phyloP scores from a whole-genome alignment of 1,140 invertebrate genomes.

The Hypothenemus hampei region DNA sequence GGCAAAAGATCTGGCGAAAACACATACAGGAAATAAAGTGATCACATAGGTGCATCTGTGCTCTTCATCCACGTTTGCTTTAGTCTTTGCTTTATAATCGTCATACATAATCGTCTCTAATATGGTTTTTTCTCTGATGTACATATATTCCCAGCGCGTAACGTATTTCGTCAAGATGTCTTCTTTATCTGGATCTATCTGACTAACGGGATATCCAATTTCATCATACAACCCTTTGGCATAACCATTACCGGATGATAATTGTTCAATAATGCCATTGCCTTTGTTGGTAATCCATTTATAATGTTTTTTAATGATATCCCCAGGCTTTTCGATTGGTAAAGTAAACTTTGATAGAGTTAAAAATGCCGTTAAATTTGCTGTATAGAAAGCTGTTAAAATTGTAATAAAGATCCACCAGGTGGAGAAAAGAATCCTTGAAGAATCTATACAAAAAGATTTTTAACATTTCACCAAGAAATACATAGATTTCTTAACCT shows the following conservation, averaged over 20 bases:
- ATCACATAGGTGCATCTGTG: slow-evolving; percentile 67
- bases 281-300: slow-evolving; percentile 65
- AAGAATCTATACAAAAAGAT: slow-evolving; percentile 62
- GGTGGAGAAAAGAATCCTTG: slow-evolving; percentile 75
- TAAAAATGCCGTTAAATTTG: slow-evolving; percentile 83
- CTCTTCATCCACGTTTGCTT: slow-evolving; percentile 52
- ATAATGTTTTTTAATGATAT: slow-evolving; percentile 61
- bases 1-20: slow-evolving; percentile 61
- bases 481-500: slow-evolving; percentile 49
- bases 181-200: slow-evolving; percentile 18
- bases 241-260: background rate
- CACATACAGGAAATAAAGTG: slow-evolving; percentile 59
- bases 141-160: slow-evolving; percentile 53
- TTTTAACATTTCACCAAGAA: background rate
- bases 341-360: slow-evolving; percentile 78
- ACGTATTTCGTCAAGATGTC: slow-evolving; percentile 38
- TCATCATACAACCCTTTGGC: slow-evolving; percentile 8
- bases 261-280: slow-evolving; percentile 54
- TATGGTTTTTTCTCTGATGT: slow-evolving; percentile 60
- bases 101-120: slow-evolving; percentile 61
- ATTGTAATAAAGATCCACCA: slow-evolving; percentile 90
- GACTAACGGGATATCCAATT: slow-evolving; percentile 6
- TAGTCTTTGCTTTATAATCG: slow-evolving; percentile 61
- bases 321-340: slow-evolving; percentile 62
- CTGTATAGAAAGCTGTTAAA: slow-evolving; percentile 86